These are phyloP conservation scores for Clusia tigrina DNA, from an alignment of 2,888 invertebrate species.

Conservation along the genomic window DNA sequence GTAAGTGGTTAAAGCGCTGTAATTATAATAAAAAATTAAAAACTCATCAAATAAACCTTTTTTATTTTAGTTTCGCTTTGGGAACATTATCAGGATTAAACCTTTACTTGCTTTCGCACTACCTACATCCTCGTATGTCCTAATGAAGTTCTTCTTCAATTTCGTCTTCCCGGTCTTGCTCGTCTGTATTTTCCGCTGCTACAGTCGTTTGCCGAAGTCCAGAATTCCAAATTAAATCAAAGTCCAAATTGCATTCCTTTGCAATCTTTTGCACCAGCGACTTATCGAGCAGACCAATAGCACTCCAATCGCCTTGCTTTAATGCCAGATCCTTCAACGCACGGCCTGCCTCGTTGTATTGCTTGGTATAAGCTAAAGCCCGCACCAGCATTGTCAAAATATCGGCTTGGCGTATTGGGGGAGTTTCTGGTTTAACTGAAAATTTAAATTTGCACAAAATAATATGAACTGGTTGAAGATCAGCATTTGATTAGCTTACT, in stretches of 20 bases:
- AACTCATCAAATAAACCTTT: too few species aligned
- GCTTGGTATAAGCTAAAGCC: slow-evolving; percentile 57
- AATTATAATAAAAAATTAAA: too few species aligned
- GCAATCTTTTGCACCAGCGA: slow-evolving; percentile 59
- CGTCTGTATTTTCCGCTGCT: slow-evolving; percentile 42
- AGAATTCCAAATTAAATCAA: slow-evolving; percentile 61
- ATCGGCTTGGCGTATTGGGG: slow-evolving; percentile 61
- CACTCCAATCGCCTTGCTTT: slow-evolving; percentile 61
- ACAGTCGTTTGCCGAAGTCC: slow-evolving; percentile 43
- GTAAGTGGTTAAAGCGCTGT: too few species aligned
- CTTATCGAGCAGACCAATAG: slow-evolving; percentile 56
- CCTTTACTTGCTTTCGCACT: too few species aligned
- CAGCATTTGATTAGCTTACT: slow-evolving; percentile 53
- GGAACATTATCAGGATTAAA: too few species aligned
- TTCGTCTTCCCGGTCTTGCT: slow-evolving; percentile 55
- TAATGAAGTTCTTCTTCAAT: slow-evolving; percentile 60
- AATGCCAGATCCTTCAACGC: slow-evolving; percentile 59
- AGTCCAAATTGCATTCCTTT: slow-evolving; percentile 62
- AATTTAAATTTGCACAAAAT: neutral
- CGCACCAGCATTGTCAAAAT: slow-evolving; percentile 59
- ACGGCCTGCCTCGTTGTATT: slow-evolving; percentile 60
- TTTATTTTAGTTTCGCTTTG: too few species aligned
- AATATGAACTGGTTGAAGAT: neutral
- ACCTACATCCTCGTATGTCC: too few species aligned
- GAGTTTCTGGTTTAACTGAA: slow-evolving; percentile 60